Base-by-base conservation (phyloP, 2,113 vertebrate genomes). In the Ctenodactylus gundi region DNA sequence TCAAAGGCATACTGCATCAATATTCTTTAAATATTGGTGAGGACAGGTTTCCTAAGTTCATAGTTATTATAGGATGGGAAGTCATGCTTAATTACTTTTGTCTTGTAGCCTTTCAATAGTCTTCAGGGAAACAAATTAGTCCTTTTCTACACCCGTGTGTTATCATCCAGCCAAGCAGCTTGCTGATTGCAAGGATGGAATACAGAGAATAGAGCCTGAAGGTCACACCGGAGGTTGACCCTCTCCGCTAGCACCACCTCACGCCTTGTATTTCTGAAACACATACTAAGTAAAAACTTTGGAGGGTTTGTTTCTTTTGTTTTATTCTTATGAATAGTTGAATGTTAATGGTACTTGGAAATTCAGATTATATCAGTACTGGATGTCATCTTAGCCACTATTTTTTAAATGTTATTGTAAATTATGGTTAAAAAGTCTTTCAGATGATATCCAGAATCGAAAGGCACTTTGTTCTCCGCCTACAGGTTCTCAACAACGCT, bases 11-110 rank as follows among this genome's bases (percentile, higher is more conserved):
- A 91, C 68, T 44, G 9, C 57, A 93, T 97, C 44, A 27, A 13
- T 89, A 90, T 80, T 88, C 72, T 96, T 96, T 77, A 88, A 75
- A 88, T 97, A 95, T 96, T 97, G 97, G 85, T 85, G 36, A 67
- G 87, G 51, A 85, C 27, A 85, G 7, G 23, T 97, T 98, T 97
- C 97, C 96, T 98, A 97, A 92, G 77, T 97, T 97, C 95, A 97
- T 96, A 67, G 89, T 97, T 98, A 97, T 98, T 98, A 97, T 65
- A 96, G 96, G 93, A 90, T 94, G 96, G 90, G 68, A 98, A 93
- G 97, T 98, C 97, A 97, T 95, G 96, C 70, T 97, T 98, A 98
- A 98, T 98, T 98, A 96, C 90, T 97, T 98, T 98, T 97, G 51
- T 81, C 73, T 93, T 85, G 72, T 25, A 94, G 97, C 85, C 93